Evolutionary conservation across 2,888 invertebrate species (phyloP), one percentile per base, ranked within the genome.

Genomic region (Colletes collaris): DNA sequence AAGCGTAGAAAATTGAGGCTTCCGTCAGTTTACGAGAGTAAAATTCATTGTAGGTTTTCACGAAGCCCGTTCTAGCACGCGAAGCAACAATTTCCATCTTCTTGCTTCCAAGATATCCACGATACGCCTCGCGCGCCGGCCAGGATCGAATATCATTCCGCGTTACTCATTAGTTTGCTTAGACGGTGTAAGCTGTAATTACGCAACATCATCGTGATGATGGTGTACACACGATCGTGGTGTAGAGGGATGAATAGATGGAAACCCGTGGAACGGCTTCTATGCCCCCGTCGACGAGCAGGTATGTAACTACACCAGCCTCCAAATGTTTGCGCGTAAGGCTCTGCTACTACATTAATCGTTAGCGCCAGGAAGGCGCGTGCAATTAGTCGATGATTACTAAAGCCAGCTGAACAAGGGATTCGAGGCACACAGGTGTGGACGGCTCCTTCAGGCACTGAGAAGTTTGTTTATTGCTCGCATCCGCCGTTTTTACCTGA

Each of bases 141-240:
- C 55, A 10, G 53, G 59, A 64, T 75, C 80, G 71, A 79, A 66
- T 85, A 82, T 80, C 77, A 70, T 85, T 85, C 70, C 66, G 40
- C 65, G 72, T 73, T 68, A 70, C 72, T 82, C 77, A 72, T 85
- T 85, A 75, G 79, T 75, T 85, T 82, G 82, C 85, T 82, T 79
- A 76, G 84, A 65, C 82, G 79, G 40, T 67, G 84, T 62, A 74
- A 85, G 75, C 85, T 73, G 79, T 78, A 86, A 86, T 86, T 86
- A 86, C 83, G 83, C 76, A 77, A 77, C 81, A 79, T 80, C 80
- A 75, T 67, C 69, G 73, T 50, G 81, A 82, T 82, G 83, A 83
- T 75, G 79, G 75, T 80, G 62, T 74, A 70, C 71, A 74, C 55
- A 10, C n/a, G 53, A 56, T 56, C 60, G 70, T 50, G 37, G 53